Conservation (phyloP, 2,888 invertebrate genomes). For the Cepaea hortensis region DNA sequence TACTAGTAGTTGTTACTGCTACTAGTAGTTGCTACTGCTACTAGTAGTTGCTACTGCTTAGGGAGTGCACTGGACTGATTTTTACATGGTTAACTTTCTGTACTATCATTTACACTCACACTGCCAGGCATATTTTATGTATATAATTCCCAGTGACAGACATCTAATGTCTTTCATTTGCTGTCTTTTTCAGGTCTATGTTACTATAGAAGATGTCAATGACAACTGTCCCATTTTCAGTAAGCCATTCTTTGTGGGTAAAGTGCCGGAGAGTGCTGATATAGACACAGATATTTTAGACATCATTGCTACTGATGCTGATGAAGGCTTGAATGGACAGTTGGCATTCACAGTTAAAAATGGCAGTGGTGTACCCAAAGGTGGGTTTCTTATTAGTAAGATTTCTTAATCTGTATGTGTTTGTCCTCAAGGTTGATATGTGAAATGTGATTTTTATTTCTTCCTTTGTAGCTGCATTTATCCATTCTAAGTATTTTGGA, state of each 20-base stretch:
- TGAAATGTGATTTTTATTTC: neutral
- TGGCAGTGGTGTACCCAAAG: slow-evolving; percentile 30
- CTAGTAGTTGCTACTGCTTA: too few relatives aligned
- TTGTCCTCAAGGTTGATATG: neutral
- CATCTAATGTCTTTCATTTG: neutral
- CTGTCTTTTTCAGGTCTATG: slow-evolving; percentile 58
- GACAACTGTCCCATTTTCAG: slow-evolving; percentile 91
- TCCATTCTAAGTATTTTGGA: too few relatives aligned
- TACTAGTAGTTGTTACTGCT: too few relatives aligned
- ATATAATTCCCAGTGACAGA: too few relatives aligned
- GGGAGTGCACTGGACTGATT: too few relatives aligned
- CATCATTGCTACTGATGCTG: slow-evolving; percentile 87
- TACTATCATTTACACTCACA: too few relatives aligned
- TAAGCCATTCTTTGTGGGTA: slow-evolving; percentile 83
- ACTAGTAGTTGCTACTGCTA: too few relatives aligned
- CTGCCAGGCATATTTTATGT: too few relatives aligned
- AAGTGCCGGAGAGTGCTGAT: slow-evolving; percentile 87
- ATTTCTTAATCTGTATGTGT: neutral
- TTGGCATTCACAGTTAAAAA: slow-evolving; percentile 84
- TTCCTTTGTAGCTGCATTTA: neutral
- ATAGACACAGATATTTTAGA: slow-evolving; percentile 88
- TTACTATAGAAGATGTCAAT: slow-evolving; percentile 86
- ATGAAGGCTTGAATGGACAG: slow-evolving; percentile 86
- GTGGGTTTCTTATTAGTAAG: slow-evolving; percentile 6
- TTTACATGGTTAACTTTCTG: too few relatives aligned